Conservation (phyloP, 2,888 invertebrate species). For the Agonopterix alstromeriana region DNA sequence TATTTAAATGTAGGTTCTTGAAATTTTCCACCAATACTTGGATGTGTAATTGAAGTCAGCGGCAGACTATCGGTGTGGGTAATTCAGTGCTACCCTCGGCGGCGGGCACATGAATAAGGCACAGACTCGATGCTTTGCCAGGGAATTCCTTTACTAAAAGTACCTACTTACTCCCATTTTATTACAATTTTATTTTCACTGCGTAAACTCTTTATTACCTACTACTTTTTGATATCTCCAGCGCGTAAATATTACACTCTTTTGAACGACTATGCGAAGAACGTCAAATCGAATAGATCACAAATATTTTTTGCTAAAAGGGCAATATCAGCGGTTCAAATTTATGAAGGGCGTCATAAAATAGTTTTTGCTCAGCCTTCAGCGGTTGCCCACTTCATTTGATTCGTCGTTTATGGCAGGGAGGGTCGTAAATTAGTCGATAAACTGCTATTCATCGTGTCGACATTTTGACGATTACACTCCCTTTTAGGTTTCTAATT, state of each 20-base stretch:
- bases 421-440: slow-evolving; percentile 62
- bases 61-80: slow-evolving; percentile 12
- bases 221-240: neutral
- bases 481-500: slow-evolving; percentile 48
- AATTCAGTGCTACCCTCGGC: slow-evolving; percentile 12
- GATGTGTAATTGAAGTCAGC: slow-evolving; percentile 8
- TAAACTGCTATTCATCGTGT: slow-evolving; percentile 51
- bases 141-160: no score
- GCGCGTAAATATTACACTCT: neutral
- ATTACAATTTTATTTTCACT: no score
- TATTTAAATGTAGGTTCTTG: slow-evolving; percentile 17
- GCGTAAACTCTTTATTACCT: no score
- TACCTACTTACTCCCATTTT: no score
- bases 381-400: slow-evolving; percentile 56
- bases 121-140: no score
- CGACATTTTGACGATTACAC: slow-evolving; percentile 38
- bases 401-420: slow-evolving; percentile 61
- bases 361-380: slow-evolving; percentile 43
- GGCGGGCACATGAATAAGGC: slow-evolving; percentile 3
- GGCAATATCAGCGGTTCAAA: slow-evolving; percentile 24
- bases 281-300: slow-evolving; percentile 7
- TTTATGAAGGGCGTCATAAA: slow-evolving; percentile 44
- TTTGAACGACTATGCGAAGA: neutral
- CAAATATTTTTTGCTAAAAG: slow-evolving; percentile 8
- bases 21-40: slow-evolving; percentile 9